Base-by-base conservation (phyloP, 2,797 vertebrate genomes). In the Lagocephalus sceleratus region DNA sequence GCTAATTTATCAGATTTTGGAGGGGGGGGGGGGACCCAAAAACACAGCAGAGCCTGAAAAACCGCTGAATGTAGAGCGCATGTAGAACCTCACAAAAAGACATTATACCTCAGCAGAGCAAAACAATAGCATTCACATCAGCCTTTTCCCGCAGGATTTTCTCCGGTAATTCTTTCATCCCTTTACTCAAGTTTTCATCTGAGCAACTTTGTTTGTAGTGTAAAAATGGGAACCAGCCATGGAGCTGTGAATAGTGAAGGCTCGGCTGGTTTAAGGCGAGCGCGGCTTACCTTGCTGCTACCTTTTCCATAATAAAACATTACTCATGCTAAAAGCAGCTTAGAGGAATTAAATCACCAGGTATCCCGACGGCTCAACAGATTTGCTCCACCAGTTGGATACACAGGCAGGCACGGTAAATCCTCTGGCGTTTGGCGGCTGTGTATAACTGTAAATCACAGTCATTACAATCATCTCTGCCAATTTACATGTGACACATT, bases 291-390 rank as follows among this genome's bases (percentile, higher is more conserved):
- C 72, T 80, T 70, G 50, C 56, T 0, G 12, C 54, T 71, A 77
- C 65, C 67, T 73, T 76, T 76, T 55, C 48, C 51, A 63, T 54
- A 72, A 74, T 73, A 63, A 74, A 84, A 76, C 71, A 76, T 77
- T 70, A 63, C 71, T 83, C 63, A 63, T 7, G 15, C 65, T 74
- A 76, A 84, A 83, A 80, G 74, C 71, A 83, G 73, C 73, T 85
- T 73, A 78, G 69, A 82, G 68, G 83, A 79, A 83, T 84, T 57
- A 81, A 78, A 85, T 81, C 80, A 71, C 74, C 60, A 68, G 66
- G 71, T 78, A 71, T 75, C 72, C 76, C 66, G 76, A 78, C 77
- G 70, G 72, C 74, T 78, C 80, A 66, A 66, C 77, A 77, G 73
- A 81, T 79, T 75, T 71, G 76, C 46, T 23, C 78, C 76, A 83